phyloP scores from a whole-genome alignment of 2,113 vertebrate species.

The Oriolus oriolus region DNA sequence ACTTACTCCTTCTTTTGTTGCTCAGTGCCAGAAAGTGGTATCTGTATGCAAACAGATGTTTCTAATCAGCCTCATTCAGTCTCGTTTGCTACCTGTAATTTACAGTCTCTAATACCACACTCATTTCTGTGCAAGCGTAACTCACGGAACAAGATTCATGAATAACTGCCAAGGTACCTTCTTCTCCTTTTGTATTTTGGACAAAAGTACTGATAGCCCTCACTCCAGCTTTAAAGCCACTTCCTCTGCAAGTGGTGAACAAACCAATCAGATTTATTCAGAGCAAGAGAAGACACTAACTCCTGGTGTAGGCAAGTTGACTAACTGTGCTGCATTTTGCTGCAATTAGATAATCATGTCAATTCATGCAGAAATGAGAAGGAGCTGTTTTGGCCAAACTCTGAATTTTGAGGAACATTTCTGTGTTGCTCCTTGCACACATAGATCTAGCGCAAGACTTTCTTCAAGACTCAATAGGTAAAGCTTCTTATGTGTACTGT shows the following conservation, averaged over 20 bases:
- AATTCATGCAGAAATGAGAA: not conserved
- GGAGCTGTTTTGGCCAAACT: not conserved
- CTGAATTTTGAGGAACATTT: not conserved
- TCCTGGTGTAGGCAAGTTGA: not conserved
- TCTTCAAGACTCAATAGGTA: not conserved
- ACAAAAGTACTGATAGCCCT: not conserved
- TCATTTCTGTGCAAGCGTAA: not conserved
- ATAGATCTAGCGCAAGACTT: not conserved
- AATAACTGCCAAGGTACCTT: not conserved
- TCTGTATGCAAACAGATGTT: not conserved
- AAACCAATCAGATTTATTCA: not conserved
- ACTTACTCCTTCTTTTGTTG: not conserved
- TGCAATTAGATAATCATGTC: not conserved
- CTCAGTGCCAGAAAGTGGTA: not conserved
- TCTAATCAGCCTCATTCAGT: not conserved
- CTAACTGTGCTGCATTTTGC: not conserved
- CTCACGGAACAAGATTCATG: not conserved
- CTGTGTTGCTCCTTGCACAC: not conserved
- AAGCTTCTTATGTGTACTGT: not conserved
- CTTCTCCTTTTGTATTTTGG: not conserved
- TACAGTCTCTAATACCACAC: not conserved
- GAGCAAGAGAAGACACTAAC: not conserved
- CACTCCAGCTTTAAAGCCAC: not conserved
- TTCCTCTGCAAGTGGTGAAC: not conserved
- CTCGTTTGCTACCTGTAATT: not conserved